These are phyloP conservation scores for Cephalopachus bancanus DNA, from an alignment of 2,797 vertebrate genomes.

Conservation along the genomic window DNA sequence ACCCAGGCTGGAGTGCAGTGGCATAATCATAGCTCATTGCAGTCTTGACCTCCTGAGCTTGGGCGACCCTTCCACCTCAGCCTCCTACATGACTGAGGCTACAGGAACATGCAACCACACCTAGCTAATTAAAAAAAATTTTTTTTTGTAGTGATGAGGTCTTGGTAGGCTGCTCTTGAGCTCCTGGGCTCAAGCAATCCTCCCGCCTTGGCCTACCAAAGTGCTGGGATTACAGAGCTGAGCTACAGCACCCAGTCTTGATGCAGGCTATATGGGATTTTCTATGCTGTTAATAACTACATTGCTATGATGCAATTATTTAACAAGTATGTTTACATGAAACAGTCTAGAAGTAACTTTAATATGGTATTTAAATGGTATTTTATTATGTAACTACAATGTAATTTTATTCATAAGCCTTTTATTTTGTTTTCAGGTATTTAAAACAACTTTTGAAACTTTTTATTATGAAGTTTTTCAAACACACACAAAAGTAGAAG, in stretches of 20 bases:
- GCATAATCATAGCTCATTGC: no score
- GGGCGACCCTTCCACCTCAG: no score
- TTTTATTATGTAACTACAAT: neutral
- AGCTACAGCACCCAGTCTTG: neutral
- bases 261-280: neutral
- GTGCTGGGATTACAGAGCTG: no score
- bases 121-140: no score
- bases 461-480: constrained; percentile 21
- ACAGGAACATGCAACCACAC: no score
- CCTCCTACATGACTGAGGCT: no score
- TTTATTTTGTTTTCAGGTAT: constrained; percentile 12
- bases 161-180: no score
- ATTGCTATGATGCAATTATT: neutral
- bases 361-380: neutral
- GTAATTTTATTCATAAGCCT: neutral
- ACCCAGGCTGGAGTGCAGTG: no score
- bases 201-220: no score
- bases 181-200: no score
- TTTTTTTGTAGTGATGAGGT: no score
- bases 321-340: neutral
- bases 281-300: neutral
- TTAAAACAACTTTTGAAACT: neutral
- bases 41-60: no score
- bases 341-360: neutral
- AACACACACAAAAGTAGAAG: constrained; percentile 8